phyloP scores from a whole-genome alignment of 2,797 vertebrate species.

The Limosa lapponica region DNA sequence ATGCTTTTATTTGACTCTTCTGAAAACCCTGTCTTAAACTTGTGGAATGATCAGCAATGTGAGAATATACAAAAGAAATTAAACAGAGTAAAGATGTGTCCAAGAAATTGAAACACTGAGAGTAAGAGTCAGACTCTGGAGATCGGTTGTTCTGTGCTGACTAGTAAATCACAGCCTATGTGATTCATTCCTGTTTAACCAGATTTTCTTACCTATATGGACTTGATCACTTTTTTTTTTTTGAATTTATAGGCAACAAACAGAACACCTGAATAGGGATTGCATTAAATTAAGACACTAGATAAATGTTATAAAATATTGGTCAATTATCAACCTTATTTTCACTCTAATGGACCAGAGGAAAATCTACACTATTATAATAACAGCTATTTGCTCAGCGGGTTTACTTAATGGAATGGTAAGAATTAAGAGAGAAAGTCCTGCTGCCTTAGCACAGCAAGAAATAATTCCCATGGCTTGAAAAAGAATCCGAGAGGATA shows the following conservation, averaged over 20 bases:
- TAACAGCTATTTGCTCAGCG: constrained; percentile 2
- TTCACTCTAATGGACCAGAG: constrained; percentile 19
- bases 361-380: background rate
- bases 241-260: background rate
- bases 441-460: constrained; percentile 44
- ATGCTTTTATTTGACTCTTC: background rate
- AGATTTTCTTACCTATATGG: background rate
- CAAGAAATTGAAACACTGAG: background rate
- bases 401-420: constrained; percentile 43
- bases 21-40: background rate
- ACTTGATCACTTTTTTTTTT: background rate
- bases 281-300: background rate
- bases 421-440: constrained; percentile 50
- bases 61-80: background rate
- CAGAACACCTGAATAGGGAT: background rate
- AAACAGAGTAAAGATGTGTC: background rate
- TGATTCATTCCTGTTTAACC: background rate
- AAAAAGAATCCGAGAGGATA: constrained; percentile 18
- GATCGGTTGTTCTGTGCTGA: background rate
- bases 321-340: constrained; percentile 9
- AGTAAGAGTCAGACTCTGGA: background rate
- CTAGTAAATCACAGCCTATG: background rate
- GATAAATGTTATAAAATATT: background rate
- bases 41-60: background rate
- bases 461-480: constrained; percentile 34